Evolutionary conservation across 2,797 vertebrate species (phyloP), one percentile per base, ranked within the genome.

Genomic region (Lacerta agilis): DNA sequence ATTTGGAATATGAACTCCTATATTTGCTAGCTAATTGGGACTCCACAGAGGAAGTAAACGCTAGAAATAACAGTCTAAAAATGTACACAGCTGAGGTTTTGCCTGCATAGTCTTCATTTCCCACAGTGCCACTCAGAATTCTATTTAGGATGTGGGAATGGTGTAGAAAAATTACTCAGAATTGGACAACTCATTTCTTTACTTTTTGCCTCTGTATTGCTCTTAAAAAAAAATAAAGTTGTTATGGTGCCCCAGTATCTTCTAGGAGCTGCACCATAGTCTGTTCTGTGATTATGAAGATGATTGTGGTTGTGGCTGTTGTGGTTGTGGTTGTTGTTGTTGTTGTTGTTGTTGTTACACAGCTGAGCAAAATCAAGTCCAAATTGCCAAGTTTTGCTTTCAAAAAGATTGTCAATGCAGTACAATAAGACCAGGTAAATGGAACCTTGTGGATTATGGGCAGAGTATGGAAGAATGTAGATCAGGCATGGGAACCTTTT

Each of bases 1-100:
- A 83, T 61, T 64, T 82, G 79, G 61, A 69, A 89, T 45, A 69
- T 15, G 73, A 64, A 79, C 23, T 13, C 27, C 29, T 36, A 58
- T 58, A 82, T 69, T 58, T 86, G 33, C 71, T 38, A 43, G 27
- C 72, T 82, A 86, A 76, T 82, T 89, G 84, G 69, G 64, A 71
- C 36, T 55, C 61, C 29, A 8, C 33, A 58, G 45, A 87, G 61
- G 72, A 79, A 77, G 61, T 43, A 86, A 73, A 78, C 71, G 33
- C 49, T 77, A 61, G 45, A 82, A 89, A 82, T 78, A 45, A n/a
- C 64, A 82, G 10, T 67, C 72, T 89, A 77, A 78, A 86, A 86
- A 89, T 72, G 33, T 45, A 78, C 79, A 82, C 85, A 86, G 75
- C 36, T 82, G 43, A 38, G 73, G 4, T 55, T 27, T 86, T 67